Percentiles rank a stretch among this genome's conserved stretches.
phyloP scores from a whole-genome alignment of 2,888 invertebrate genomes.

The Chalcis sispes region DNA sequence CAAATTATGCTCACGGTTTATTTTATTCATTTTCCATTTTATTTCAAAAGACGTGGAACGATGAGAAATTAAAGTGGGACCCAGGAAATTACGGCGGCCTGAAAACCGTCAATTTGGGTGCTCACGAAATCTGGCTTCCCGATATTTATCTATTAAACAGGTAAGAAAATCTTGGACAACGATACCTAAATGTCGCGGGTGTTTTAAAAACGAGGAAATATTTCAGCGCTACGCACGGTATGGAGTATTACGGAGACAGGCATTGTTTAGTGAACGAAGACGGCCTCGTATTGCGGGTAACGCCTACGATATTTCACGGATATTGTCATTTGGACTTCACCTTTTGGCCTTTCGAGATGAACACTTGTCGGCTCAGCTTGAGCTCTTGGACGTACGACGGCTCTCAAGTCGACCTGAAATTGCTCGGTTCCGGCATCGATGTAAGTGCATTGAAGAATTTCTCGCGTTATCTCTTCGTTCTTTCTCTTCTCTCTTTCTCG shows the following conservation, averaged over 20 bases:
- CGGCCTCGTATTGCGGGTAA: slow-evolving; percentile 82
- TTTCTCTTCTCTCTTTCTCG: too few relatives aligned
- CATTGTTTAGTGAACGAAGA: slow-evolving; percentile 77
- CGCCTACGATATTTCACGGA: slow-evolving; percentile 82
- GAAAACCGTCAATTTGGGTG: slow-evolving; percentile 79
- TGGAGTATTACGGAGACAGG: slow-evolving; percentile 80
- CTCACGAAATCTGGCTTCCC: slow-evolving; percentile 88
- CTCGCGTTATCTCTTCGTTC: too few relatives aligned
- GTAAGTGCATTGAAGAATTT: slow-evolving; percentile 47
- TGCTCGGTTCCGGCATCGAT: slow-evolving; percentile 61
- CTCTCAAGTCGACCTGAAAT: slow-evolving; percentile 78
- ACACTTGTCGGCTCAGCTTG: slow-evolving; percentile 82
- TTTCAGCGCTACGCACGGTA: slow-evolving; percentile 78
- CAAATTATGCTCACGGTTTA: too few relatives aligned
- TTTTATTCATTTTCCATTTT: background rate
- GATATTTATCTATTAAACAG: slow-evolving; percentile 85
- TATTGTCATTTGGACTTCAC: slow-evolving; percentile 82
- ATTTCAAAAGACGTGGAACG: slow-evolving; percentile 82
- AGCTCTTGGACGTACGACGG: slow-evolving; percentile 85
- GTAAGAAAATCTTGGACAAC: slow-evolving; percentile 64
- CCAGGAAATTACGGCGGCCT: slow-evolving; percentile 82
- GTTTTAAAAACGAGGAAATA: too few relatives aligned
- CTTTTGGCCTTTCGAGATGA: slow-evolving; percentile 87
- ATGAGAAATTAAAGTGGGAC: slow-evolving; percentile 86
- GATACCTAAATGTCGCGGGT: background rate